These are phyloP conservation scores for Aspidiotus rigidus DNA, from an alignment of 2,888 invertebrate species.

Conservation along the genomic window DNA sequence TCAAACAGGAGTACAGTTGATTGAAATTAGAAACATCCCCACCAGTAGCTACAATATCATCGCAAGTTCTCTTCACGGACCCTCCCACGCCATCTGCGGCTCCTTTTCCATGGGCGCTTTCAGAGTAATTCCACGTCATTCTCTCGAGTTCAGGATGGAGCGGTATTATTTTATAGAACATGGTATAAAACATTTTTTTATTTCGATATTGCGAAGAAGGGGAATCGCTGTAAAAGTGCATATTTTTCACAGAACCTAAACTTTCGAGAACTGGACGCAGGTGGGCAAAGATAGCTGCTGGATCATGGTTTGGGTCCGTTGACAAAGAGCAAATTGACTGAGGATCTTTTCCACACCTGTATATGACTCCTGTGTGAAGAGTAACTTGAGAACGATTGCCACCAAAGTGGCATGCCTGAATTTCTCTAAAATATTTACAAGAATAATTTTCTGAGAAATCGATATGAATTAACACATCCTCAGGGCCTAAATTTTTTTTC, in stretches of 20 bases:
- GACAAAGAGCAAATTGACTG: slow-evolving; percentile 29
- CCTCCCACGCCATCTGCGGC: slow-evolving; percentile 41
- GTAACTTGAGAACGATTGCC: slow-evolving; percentile 38
- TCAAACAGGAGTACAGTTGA: too few species aligned
- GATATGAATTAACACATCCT: too few species aligned
- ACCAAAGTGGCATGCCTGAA: slow-evolving; percentile 39
- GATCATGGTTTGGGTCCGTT: slow-evolving; percentile 38
- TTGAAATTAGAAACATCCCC: too few species aligned
- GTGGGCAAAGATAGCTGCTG: slow-evolving; percentile 39
- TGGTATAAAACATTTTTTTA: too few species aligned
- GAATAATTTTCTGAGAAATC: slow-evolving; percentile 40
- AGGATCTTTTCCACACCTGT: background rate
- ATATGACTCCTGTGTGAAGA: slow-evolving; percentile 38
- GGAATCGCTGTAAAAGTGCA: slow-evolving; percentile 39
- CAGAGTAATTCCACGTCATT: slow-evolving; percentile 40
- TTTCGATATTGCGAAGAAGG: slow-evolving; percentile 40
- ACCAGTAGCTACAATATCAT: too few species aligned
- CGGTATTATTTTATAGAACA: slow-evolving; percentile 33
- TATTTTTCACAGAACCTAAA: slow-evolving; percentile 19
- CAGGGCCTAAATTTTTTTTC: too few species aligned
- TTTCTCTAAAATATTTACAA: slow-evolving; percentile 38
- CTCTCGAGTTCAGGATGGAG: slow-evolving; percentile 17
- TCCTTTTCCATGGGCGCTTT: slow-evolving; percentile 41
- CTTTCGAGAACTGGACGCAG: slow-evolving; percentile 39
- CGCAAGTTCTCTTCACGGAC: background rate